Base-by-base conservation (phyloP, 2,888 invertebrate species). In the Tetramorium bicarinatum region DNA sequence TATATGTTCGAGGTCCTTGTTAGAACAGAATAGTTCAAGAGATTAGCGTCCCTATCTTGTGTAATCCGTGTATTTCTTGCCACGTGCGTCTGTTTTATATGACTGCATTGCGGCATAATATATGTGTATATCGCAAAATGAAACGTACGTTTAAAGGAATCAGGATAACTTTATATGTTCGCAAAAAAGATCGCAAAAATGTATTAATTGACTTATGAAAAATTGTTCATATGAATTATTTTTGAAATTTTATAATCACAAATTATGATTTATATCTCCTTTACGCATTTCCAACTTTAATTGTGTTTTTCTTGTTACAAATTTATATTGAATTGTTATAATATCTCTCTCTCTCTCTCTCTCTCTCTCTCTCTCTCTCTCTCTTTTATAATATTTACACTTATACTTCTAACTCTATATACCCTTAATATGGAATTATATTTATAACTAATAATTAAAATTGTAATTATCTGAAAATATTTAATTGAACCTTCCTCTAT, bases 21-120 rank as follows among this genome's bases (percentile, higher is more conserved):
- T 72, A 72, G 41, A 29, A 9, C n/a, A 21, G 21, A 66, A 77
- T 62, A 77, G 44, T 21, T 21, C 66, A 69, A 85, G 44, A 85
- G 87, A 88, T 89, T 87, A 89, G 74, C 76, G 67, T 79, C 83
- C 80, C 82, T 83, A 85, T 89, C 86, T 88, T 84, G 61, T 74
- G 44, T 88, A 90, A 90, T 89, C 87, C 85, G 81, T 81, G 64
- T 85, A 82, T 79, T 79, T 66, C 21, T 66, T 41, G 25, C 47
- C 6, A 74, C 49, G 44, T 34, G 38, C 7, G 25, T 38, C 25
- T 64, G 9, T 47, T 49, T 44, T 7, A 13, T 76, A 8, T 49
- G 18, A 56, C 29, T 62, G 11, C 44, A 41, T 49, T 18, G 38
- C 34, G 41, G 21, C 15, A 29, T 38, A 38, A 47, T 38, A 62